phyloP scores from a whole-genome alignment of 2,797 vertebrate genomes.

The Pangasius mekongensis region DNA sequence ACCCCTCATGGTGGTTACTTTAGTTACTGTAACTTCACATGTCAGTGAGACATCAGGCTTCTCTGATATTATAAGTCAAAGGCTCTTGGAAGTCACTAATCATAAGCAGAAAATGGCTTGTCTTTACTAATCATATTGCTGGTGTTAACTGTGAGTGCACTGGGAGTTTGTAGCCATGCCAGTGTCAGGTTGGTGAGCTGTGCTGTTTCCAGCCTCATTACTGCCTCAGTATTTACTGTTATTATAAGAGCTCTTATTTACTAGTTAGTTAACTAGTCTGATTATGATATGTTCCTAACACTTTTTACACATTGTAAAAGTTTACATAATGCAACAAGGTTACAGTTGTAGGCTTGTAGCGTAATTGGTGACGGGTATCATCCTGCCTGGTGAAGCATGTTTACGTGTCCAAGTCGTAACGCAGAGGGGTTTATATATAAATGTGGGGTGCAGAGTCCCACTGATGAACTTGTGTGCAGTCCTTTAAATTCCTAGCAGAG shows the following conservation, averaged over 20 bases:
- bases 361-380: background rate
- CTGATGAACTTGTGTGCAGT: background rate
- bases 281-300: background rate
- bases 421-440: background rate
- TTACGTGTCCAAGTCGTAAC: background rate
- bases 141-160: too few species aligned
- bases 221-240: background rate
- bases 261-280: background rate
- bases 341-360: background rate
- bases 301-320: background rate
- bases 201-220: background rate
- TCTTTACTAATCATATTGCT: background rate
- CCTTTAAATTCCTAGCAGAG: background rate
- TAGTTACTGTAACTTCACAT: background rate
- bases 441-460: background rate
- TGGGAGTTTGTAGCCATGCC: too few species aligned
- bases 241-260: background rate
- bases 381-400: background rate
- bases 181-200: background rate
- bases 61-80: background rate
- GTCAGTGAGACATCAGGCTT: background rate
- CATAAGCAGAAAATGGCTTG: background rate
- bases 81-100: background rate
- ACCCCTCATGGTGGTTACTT: background rate
- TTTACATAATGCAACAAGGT: background rate